Conservation (phyloP, 2,888 invertebrate genomes). For the Hermaeophaga mercurialis region DNA sequence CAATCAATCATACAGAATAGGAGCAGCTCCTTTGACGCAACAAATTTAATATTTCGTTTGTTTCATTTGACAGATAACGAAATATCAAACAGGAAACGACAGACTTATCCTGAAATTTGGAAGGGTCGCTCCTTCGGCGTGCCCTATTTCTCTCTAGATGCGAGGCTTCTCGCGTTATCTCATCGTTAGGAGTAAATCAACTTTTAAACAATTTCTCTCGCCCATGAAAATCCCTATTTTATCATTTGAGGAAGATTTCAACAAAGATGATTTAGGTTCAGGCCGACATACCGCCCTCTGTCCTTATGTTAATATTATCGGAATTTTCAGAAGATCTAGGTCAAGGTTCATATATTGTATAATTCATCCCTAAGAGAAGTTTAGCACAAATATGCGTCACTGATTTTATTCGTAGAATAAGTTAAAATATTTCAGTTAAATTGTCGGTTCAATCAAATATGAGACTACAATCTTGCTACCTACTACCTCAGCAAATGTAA, state of each 20-base stretch:
- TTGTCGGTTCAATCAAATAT: too few species aligned
- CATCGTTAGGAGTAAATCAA: slow-evolving; percentile 30
- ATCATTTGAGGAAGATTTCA: slow-evolving; percentile 22
- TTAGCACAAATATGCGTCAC: too few species aligned
- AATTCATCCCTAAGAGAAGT: too few species aligned
- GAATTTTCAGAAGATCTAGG: not conserved
- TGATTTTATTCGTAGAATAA: too few species aligned
- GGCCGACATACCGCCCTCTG: slow-evolving; percentile 4
- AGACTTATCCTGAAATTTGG: slow-evolving; percentile 15
- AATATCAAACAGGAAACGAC: slow-evolving; percentile 12
- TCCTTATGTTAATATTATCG: not conserved
- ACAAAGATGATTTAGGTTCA: slow-evolving; percentile 24
- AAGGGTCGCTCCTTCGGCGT: slow-evolving; percentile 2
- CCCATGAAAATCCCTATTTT: slow-evolving; percentile 25
- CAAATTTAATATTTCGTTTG: slow-evolving; percentile 13
- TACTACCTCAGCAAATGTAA: too few species aligned
- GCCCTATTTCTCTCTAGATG: slow-evolving; percentile 19
- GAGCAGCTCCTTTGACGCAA: not conserved
- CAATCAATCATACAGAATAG: slow-evolving; percentile 7
- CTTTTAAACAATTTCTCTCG: slow-evolving; percentile 28
- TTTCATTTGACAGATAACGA: slow-evolving; percentile 15
- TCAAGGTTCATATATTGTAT: not conserved
- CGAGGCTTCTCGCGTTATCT: slow-evolving; percentile 7
- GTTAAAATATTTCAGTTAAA: too few species aligned
- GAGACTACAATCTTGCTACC: too few species aligned